phyloP scores from a whole-genome alignment of 2,113 vertebrate species.

The Smithornis capensis region DNA sequence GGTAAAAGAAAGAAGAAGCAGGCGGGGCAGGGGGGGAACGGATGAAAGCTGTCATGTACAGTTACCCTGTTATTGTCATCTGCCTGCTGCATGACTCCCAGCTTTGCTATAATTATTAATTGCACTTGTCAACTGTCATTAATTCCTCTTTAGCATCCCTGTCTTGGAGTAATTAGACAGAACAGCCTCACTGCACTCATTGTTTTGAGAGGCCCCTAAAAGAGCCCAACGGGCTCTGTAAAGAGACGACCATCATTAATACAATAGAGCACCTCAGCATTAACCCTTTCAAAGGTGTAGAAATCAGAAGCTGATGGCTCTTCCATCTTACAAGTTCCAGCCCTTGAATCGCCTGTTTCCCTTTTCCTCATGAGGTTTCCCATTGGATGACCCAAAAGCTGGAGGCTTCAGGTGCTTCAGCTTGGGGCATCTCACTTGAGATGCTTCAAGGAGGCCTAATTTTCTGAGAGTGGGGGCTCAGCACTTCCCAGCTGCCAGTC shows the following conservation, averaged over 20 bases:
- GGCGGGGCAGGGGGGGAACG: background rate
- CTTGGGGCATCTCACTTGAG: background rate
- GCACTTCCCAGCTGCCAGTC: background rate
- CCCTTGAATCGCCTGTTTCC: fast-evolving
- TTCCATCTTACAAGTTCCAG: background rate
- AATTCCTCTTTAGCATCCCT: constrained; percentile 87
- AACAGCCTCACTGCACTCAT: constrained; percentile 77
- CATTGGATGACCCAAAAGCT: background rate
- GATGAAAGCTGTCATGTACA: constrained; percentile 77
- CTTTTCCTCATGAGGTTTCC: background rate
- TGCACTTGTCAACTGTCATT: constrained; percentile 87
- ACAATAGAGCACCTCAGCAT: constrained; percentile 65
- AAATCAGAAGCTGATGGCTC: background rate
- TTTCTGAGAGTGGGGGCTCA: background rate
- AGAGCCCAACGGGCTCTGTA: constrained; percentile 66
- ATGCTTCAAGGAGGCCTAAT: background rate
- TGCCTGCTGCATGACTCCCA: constrained; percentile 77
- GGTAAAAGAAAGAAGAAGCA: background rate
- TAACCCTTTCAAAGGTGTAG: constrained; percentile 62
- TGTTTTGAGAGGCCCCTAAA: constrained; percentile 76
- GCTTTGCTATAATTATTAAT: constrained; percentile 91
- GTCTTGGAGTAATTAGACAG: constrained; percentile 82
- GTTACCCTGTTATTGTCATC: constrained; percentile 80
- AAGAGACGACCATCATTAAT: constrained; percentile 65
- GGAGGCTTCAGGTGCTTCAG: background rate